A percentile compares a stretch with the other conserved stretches of the same genome.
Conservation (phyloP, 2,888 invertebrate species). For the Euplagia quadripunctaria region DNA sequence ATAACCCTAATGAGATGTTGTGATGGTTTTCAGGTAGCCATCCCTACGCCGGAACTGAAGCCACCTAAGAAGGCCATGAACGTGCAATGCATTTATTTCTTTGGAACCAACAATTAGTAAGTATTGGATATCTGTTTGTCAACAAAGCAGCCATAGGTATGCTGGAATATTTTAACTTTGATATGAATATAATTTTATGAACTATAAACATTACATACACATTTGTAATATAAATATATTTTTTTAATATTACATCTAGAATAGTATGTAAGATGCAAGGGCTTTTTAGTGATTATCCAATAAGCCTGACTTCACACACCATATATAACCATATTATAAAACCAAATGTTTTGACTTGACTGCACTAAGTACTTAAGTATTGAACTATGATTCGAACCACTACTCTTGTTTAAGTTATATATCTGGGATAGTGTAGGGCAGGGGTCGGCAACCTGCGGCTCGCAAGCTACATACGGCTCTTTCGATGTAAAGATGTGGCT, state of each 20-base stretch:
- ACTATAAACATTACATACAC: neutral
- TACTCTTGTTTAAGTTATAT: neutral
- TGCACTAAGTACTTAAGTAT: neutral
- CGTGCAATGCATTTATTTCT: slow-evolving; percentile 96
- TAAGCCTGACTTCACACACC: neutral
- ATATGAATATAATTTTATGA: neutral
- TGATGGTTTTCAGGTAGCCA: slow-evolving; percentile 90
- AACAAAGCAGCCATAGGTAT: slow-evolving; percentile 22
- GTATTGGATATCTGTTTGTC: slow-evolving; percentile 72
- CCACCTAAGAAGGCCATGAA: slow-evolving; percentile 91
- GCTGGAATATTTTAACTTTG: neutral
- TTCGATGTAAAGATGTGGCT: too few relatives aligned
- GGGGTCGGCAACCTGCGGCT: too few relatives aligned
- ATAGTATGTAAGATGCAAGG: neutral
- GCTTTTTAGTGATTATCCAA: neutral
- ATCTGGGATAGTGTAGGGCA: too few relatives aligned
- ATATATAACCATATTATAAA: neutral
- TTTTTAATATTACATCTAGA: neutral
- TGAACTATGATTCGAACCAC: neutral
- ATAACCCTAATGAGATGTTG: slow-evolving; percentile 58
- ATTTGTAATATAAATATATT: neutral
- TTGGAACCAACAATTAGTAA: slow-evolving; percentile 98
- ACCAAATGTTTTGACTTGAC: neutral
- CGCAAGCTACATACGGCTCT: too few relatives aligned
- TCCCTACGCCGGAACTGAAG: slow-evolving; percentile 92